These are phyloP conservation scores for Carollia perspicillata DNA, from an alignment of 2,113 vertebrate genomes.

Conservation along the genomic window DNA sequence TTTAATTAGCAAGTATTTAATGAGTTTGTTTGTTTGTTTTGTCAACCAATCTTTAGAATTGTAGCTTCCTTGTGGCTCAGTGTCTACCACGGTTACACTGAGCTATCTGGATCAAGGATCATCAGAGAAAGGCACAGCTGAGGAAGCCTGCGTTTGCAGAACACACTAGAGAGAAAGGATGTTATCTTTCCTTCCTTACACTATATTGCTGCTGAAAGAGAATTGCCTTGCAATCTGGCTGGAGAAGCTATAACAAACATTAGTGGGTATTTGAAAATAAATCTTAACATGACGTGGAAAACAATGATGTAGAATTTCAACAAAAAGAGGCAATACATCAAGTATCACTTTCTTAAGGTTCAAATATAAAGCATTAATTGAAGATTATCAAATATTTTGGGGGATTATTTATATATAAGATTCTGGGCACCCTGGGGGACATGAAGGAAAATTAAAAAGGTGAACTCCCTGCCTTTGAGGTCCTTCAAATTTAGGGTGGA, in stretches of 20 bases:
- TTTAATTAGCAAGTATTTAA: conserved; percentile 37
- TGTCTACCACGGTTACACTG: not conserved
- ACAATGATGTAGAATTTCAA: not conserved
- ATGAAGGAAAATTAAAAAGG: not conserved
- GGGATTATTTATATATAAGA: not conserved
- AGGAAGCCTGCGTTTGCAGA: not conserved
- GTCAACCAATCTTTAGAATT: not conserved
- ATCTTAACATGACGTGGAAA: not conserved
- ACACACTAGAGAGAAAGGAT: not conserved
- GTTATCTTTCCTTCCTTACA: not conserved
- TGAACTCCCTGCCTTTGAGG: not conserved
- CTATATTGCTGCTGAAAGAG: not conserved
- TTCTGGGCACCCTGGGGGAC: not conserved
- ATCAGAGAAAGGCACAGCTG: not conserved
- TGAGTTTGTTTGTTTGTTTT: not conserved
- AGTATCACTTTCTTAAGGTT: not conserved
- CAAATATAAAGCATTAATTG: not conserved
- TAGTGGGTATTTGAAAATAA: not conserved
- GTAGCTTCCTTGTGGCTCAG: not conserved
- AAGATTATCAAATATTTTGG: not conserved
- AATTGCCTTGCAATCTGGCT: not conserved
- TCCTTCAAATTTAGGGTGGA: not conserved
- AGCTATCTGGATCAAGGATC: not conserved
- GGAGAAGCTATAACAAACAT: not conserved
- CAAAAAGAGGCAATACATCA: not conserved